phyloP scores from a whole-genome alignment of 2,113 vertebrate species.

The Myodes glareolus region DNA sequence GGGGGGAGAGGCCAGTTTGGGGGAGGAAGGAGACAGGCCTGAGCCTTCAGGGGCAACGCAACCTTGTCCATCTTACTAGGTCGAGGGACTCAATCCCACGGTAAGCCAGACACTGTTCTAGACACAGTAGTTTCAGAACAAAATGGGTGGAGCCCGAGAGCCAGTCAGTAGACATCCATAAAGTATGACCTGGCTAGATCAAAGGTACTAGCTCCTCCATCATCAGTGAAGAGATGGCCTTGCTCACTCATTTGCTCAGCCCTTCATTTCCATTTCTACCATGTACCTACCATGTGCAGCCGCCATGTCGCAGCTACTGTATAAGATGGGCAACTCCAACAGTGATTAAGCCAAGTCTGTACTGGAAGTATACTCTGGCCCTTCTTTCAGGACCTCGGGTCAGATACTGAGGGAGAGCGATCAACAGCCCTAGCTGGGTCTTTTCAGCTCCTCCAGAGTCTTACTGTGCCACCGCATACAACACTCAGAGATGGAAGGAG shows the following conservation, averaged over 20 bases:
- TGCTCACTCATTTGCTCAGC: not conserved
- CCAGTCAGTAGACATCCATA: not conserved
- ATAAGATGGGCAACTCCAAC: not conserved
- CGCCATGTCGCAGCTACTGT: not conserved
- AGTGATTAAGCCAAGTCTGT: not conserved
- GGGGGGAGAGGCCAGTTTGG: not conserved
- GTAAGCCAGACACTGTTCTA: not conserved
- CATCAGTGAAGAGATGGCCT: not conserved
- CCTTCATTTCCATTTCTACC: not conserved
- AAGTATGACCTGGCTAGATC: not conserved
- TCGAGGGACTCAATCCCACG: not conserved
- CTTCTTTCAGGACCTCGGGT: not conserved
- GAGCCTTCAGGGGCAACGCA: rapidly evolving
- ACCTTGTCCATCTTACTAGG: not conserved
- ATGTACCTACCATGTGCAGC: too few relatives aligned
- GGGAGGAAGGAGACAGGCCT: not conserved
- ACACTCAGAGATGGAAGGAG: not conserved
- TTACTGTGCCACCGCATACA: not conserved
- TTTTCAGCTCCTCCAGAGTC: not conserved
- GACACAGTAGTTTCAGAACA: not conserved
- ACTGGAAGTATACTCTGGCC: not conserved
- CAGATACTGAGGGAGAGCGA: not conserved
- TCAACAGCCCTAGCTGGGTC: not conserved
- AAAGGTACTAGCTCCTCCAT: not conserved
- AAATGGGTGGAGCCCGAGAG: not conserved